A percentile compares a stretch with the other conserved stretches of the same genome.
phyloP scores from a whole-genome alignment of 2,797 vertebrate genomes.

The Acrocephalus scirpaceus region DNA sequence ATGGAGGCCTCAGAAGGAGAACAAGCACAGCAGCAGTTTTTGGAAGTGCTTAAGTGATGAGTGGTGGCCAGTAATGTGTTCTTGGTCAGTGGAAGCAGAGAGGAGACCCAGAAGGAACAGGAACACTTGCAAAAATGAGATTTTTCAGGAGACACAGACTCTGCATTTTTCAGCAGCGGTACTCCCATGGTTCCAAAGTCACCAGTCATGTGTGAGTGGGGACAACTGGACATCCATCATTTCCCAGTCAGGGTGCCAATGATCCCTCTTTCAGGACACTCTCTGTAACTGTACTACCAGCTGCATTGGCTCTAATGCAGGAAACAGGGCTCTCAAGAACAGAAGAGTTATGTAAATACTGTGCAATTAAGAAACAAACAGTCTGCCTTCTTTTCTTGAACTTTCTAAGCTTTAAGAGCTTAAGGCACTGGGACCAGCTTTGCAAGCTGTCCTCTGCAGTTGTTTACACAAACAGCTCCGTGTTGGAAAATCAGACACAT shows the following conservation, averaged over 20 bases:
- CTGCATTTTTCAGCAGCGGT: neutral
- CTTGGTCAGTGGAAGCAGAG: neutral
- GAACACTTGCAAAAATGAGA: neutral
- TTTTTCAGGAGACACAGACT: neutral
- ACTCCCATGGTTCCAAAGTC: neutral
- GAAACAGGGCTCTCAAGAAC: neutral
- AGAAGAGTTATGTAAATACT: neutral
- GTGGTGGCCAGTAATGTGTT: neutral
- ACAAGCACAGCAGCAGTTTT: neutral
- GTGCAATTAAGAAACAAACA: neutral
- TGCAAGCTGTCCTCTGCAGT: neutral
- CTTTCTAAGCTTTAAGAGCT: neutral
- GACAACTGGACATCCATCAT: neutral
- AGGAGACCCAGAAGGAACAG: neutral
- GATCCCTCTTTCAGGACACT: neutral
- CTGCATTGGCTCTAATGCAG: neutral
- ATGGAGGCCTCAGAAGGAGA: neutral
- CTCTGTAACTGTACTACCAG: neutral
- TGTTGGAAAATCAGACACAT: neutral
- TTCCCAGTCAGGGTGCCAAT: neutral
- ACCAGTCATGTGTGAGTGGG: neutral
- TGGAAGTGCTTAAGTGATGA: neutral
- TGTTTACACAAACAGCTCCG: neutral
- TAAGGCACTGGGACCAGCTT: neutral
- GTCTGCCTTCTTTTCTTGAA: neutral